Percentiles rank a stretch among this genome's conserved stretches.
Conservation (phyloP, 1,140 invertebrate genomes). For the Frieseomelitta varia region DNA sequence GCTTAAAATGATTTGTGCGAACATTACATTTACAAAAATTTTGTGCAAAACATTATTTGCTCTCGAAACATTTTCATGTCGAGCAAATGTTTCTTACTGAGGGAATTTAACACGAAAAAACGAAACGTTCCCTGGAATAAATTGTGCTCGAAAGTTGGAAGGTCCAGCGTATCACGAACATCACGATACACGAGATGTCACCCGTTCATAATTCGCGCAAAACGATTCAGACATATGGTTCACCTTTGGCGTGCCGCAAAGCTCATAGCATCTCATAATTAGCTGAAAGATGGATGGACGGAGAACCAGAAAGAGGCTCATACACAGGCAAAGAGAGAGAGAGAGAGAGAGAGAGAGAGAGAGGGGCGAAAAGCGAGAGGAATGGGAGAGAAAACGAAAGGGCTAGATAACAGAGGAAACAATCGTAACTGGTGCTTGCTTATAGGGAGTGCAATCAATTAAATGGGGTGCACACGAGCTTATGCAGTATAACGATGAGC, state of each 20-base stretch:
- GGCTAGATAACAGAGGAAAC: constrained; percentile 26
- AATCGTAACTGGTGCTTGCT: constrained; percentile 58
- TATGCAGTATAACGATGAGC: constrained; percentile 27
- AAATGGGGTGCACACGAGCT: constrained; percentile 36
- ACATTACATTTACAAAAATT: too few species aligned
- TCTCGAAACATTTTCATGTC: too few species aligned
- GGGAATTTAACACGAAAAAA: too few species aligned
- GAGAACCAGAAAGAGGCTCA: not conserved
- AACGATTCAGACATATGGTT: not conserved
- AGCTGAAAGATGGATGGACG: constrained; percentile 34
- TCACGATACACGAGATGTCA: too few species aligned
- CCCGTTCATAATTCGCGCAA: not conserved
- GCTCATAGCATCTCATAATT: constrained; percentile 47
- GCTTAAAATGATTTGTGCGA: too few species aligned
- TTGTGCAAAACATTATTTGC: too few species aligned
- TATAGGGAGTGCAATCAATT: constrained; percentile 55
- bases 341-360: too few species aligned
- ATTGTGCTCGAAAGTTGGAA: too few species aligned
- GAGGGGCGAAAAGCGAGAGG: not conserved
- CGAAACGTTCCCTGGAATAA: too few species aligned
- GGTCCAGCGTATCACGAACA: too few species aligned
- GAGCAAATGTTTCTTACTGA: too few species aligned
- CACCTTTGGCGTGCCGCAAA: constrained; percentile 3
- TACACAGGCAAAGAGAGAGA: not conserved
- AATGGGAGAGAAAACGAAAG: not conserved